Evolutionary conservation across 2,888 invertebrate species (phyloP), one percentile per base, ranked within the genome.

Genomic region (Leptopilina myrica): DNA sequence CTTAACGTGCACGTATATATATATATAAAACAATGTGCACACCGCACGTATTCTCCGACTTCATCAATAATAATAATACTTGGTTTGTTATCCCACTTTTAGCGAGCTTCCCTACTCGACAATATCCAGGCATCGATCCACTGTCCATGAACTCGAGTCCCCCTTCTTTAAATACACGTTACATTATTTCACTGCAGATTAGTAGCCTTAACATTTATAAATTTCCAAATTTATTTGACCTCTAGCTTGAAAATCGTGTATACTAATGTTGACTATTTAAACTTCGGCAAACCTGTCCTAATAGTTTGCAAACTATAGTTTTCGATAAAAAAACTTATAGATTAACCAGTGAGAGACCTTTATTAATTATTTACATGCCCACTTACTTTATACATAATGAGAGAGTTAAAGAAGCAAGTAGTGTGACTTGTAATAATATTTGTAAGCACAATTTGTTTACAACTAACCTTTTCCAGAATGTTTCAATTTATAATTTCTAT

Each of bases 81-180:
- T 20, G 26, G 53, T 26, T 64, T 76, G 56, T 59, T 80, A 46
- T 49, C 64, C 66, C 66, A 77, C 76, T 78, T 77, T 56, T 76
- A 33, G 78, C 82, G 64, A 76, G 77, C 73, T 46, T 46, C 46
- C 46, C 46, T 46, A 46, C 59, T 77, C 76, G 75, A 64, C 53
- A 69, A 82, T 69, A 86, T 89, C 83, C 87, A 88, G 83, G 87
- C 86, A 75, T 84, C 82, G 81, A 84, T 90, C 86, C 85, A 82
- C 83, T 83, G 80, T 85, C 81, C 82, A 81, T 81, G 85, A 81
- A 85, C 83, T 82, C 85, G 76, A 69, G 56, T 56, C 73, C 76
- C 62, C 75, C 62, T 76, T 43, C 77, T 66, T 59, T 64, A 64
- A 43, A 43, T 33, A 33, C 33, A 15, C 59, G 26, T 76, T 66